Conservation (phyloP, 2,797 vertebrate genomes). For the Loris lydekkerianus region DNA sequence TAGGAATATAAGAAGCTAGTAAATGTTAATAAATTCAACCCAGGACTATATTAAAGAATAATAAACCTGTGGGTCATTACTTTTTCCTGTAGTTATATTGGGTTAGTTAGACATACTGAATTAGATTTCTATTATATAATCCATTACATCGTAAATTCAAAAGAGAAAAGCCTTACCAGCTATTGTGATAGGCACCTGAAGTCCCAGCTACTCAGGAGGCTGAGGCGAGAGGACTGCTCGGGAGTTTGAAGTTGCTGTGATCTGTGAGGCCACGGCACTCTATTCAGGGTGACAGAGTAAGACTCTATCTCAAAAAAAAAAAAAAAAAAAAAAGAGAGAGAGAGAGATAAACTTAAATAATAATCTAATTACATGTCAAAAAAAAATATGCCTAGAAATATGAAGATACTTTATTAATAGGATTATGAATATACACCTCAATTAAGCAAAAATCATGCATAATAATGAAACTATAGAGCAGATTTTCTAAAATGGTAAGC, state of each 20-base stretch:
- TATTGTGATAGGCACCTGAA: too few relatives aligned
- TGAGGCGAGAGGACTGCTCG: too few relatives aligned
- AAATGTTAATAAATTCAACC: neutral
- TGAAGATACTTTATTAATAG: neutral
- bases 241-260: too few relatives aligned
- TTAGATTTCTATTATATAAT: neutral
- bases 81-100: neutral
- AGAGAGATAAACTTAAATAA: neutral
- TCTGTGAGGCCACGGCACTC: too few relatives aligned
- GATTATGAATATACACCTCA: neutral
- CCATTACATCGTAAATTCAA: neutral
- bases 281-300: too few relatives aligned
- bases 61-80: neutral
- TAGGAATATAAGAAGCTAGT: neutral
- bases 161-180: neutral
- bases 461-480: neutral
- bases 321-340: too few relatives aligned
- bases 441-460: neutral
- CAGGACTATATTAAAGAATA: constrained; percentile 1
- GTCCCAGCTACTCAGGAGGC: too few relatives aligned
- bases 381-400: neutral
- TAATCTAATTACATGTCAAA: neutral
- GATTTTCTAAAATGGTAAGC: neutral
- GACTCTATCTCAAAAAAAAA: too few relatives aligned
- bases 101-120: neutral